Percentiles rank a stretch among this genome's conserved stretches.
Evolutionary conservation across 2,113 vertebrate genomes (phyloP).

Genomic region (Athene noctua): DNA sequence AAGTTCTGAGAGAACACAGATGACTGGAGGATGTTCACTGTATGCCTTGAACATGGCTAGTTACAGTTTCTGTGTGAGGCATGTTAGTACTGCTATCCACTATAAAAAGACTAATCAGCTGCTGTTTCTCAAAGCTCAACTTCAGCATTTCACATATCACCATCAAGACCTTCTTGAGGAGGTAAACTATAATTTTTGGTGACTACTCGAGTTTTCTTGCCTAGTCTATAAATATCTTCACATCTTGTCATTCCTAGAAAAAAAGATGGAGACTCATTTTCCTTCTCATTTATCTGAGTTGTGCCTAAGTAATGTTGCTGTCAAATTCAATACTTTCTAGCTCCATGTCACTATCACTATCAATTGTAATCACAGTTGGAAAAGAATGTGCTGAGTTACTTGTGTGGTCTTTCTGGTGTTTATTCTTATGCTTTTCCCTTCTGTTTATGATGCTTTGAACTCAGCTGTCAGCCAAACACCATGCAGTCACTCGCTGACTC

Average conservation of each 20-base stretch:
- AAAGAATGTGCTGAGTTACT: slow-evolving; percentile 25
- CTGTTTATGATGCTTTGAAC: slow-evolving; percentile 74
- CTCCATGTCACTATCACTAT: slow-evolving; percentile 77
- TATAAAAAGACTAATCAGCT: not conserved
- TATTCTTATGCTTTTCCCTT: slow-evolving; percentile 85
- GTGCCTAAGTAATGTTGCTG: not conserved
- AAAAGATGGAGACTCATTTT: not conserved
- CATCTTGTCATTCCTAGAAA: not conserved
- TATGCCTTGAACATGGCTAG: not conserved
- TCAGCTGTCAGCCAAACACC: too few species aligned
- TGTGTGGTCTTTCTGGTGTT: slow-evolving; percentile 70
- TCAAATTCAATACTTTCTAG: not conserved
- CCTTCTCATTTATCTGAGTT: not conserved
- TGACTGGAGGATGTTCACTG: not conserved
- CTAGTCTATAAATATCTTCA: slow-evolving; percentile 38
- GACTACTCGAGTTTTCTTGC: not conserved
- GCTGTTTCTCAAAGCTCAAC: not conserved
- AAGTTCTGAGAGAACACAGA: not conserved
- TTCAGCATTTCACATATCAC: slow-evolving; percentile 17
- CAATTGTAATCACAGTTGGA: slow-evolving; percentile 77
- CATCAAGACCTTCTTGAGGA: not conserved
- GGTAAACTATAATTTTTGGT: slow-evolving; percentile 3
- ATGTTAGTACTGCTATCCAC: not conserved
- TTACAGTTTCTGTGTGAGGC: not conserved
- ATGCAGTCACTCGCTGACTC: too few species aligned